Conservation (phyloP, 2,797 vertebrate species). For the Pseudochaenichthys georgianus region DNA sequence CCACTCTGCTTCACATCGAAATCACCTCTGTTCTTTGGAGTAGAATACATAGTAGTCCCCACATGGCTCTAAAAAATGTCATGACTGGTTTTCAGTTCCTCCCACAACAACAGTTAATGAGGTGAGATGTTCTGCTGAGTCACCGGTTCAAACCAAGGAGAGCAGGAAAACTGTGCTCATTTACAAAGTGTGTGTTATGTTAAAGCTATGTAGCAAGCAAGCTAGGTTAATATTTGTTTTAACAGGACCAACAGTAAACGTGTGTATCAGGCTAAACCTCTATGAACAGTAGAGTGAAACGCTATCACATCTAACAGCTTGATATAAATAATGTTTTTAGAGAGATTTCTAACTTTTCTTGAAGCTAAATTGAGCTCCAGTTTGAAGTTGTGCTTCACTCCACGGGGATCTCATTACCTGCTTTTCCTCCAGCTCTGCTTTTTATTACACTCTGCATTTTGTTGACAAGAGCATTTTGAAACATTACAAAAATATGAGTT, state of each 20-base stretch:
- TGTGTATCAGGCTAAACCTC: neutral
- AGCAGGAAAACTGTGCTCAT: neutral
- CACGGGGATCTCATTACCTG: constrained; percentile 8
- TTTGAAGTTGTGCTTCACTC: neutral
- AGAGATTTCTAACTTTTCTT: neutral
- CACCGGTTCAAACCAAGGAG: constrained; percentile 7
- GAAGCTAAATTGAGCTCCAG: constrained; percentile 1
- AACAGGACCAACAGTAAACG: neutral
- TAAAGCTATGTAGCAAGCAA: neutral
- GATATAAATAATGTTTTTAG: neutral
- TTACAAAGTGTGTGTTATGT: constrained; percentile 2
- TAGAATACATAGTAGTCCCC: constrained; percentile 2
- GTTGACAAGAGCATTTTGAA: constrained; percentile 23
- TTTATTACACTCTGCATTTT: constrained; percentile 33
- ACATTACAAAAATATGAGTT: constrained; percentile 20
- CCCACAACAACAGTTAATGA: constrained; percentile 17
- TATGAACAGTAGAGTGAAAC: neutral
- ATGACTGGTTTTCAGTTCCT: constrained; percentile 13
- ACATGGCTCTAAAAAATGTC: neutral
- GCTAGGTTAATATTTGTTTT: neutral
- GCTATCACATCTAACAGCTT: neutral
- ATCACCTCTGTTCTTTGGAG: constrained; percentile 15
- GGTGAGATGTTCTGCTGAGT: constrained; percentile 36
- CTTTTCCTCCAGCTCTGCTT: constrained; percentile 2
- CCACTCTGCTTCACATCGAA: constrained; percentile 12